Evolutionary conservation across 2,888 invertebrate species (phyloP), one percentile per base, ranked within the genome.

Genomic region (Ectobius pallidus): DNA sequence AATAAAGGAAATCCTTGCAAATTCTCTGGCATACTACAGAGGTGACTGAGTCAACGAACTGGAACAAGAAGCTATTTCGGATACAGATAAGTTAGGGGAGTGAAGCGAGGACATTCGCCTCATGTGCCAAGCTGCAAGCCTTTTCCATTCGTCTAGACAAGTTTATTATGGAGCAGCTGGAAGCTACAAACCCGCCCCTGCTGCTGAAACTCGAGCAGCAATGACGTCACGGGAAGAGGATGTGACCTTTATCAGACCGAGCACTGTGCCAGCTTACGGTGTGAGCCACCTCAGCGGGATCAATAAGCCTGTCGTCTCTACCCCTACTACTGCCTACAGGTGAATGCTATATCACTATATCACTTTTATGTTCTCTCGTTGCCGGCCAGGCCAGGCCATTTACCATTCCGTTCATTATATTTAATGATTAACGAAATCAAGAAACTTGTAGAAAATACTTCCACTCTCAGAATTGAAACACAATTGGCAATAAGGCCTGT

Each of bases 221-320:
- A 20, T 70, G 62, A 70, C 70, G 70, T 70, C 70, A 70, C 42
- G 18, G 34, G 52, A 65, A 58, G 69, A 69, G 69, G 69, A 70
- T 70, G 62, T 70, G 70, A 70, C 70, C 70, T 70, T 70, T 70
- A 62, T 25, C 27, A 44, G 58, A 22, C 58, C 44, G 30, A 32
- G 52, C 34, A 52, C 58, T n/a, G 58, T 25, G 65, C 46, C 65
- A 65, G 65, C 34, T 65, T 65, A 65, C 27, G 34, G 6, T 34
- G 34, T 65, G 44, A 42, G 34, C 46, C 70, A 61, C 39, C 14
- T 9, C 32, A 30, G 14, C 27, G 44, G 70, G 62, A 70, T 70
- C 70, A 62, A 70, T 70, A 70, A 30, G 70, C 70, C 65, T 27
- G n/a, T n/a, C n/a, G n/a, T n/a, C n/a, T n/a, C n/a, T n/a, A n/a